These are phyloP conservation scores for Acleris sparsana DNA, from an alignment of 2,888 invertebrate species.

Conservation along the genomic window DNA sequence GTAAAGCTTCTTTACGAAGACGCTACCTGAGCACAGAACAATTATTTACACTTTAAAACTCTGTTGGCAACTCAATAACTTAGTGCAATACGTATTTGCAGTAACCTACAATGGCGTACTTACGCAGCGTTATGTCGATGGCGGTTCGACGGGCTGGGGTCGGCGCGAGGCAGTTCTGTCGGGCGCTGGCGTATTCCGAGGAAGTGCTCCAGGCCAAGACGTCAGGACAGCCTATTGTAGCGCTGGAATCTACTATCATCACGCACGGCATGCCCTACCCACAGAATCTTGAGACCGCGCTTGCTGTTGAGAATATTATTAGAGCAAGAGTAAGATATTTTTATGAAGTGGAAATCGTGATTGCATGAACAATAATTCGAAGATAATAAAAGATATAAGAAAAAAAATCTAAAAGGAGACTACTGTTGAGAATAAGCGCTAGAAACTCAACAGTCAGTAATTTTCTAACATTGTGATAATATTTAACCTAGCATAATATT, in stretches of 20 bases:
- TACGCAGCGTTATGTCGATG: slow-evolving; percentile 15
- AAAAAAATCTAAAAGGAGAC: no score
- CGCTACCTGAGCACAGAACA: no score
- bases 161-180: slow-evolving; percentile 2
- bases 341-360: neutral
- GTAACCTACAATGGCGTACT: slow-evolving; percentile 18
- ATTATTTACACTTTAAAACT: no score
- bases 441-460: no score
- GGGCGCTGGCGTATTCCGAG: slow-evolving; percentile 74
- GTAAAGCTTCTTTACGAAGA: no score
- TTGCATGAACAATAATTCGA: no score
- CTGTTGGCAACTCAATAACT: no score
- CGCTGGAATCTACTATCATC: slow-evolving; percentile 98
- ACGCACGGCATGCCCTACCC: slow-evolving; percentile 99
- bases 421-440: no score
- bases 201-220: slow-evolving; percentile 87
- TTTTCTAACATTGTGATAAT: no score
- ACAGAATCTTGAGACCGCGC: slow-evolving; percentile 93
- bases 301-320: slow-evolving; percentile 91
- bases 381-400: no score
- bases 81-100: no score
- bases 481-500: no score
- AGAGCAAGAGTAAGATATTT: slow-evolving; percentile 83
- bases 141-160: neutral
- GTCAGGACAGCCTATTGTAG: slow-evolving; percentile 90